phyloP scores from a whole-genome alignment of 2,113 vertebrate species.

The Isichthys henryi region DNA sequence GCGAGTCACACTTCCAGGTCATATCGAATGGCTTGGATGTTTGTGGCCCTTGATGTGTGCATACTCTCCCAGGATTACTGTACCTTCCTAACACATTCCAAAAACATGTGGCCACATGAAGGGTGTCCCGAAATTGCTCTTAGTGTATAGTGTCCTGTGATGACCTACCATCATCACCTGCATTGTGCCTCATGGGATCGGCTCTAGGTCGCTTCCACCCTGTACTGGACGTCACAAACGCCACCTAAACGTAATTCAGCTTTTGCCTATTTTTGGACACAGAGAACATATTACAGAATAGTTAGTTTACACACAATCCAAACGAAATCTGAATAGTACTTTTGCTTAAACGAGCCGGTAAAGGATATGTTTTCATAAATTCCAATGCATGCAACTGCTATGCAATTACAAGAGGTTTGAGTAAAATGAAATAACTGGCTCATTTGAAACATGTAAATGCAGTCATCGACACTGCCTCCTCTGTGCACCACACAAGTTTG shows the following conservation, averaged over 20 bases:
- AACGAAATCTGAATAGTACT: not conserved
- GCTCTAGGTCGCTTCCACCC: not conserved
- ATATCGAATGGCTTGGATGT: not conserved
- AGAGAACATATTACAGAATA: not conserved
- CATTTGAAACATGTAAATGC: not conserved
- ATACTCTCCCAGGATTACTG: not conserved
- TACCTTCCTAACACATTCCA: not conserved
- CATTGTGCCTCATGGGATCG: not conserved
- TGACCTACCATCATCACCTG: not conserved
- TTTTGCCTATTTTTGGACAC: not conserved
- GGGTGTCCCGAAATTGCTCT: not conserved
- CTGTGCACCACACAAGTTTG: not conserved
- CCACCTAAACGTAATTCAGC: not conserved
- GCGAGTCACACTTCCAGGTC: not conserved
- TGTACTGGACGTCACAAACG: not conserved
- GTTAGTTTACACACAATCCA: not conserved
- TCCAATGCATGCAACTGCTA: not conserved
- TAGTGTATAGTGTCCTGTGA: not conserved
- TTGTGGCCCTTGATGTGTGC: not conserved
- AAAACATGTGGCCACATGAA: not conserved
- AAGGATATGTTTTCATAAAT: conserved; percentile 1
- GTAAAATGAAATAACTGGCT: not conserved
- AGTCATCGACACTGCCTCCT: not conserved
- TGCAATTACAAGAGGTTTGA: not conserved
- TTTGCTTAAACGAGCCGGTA: not conserved